Conservation (phyloP, 92 coral and sea anemone species). For the Blastomussa wellsi region DNA sequence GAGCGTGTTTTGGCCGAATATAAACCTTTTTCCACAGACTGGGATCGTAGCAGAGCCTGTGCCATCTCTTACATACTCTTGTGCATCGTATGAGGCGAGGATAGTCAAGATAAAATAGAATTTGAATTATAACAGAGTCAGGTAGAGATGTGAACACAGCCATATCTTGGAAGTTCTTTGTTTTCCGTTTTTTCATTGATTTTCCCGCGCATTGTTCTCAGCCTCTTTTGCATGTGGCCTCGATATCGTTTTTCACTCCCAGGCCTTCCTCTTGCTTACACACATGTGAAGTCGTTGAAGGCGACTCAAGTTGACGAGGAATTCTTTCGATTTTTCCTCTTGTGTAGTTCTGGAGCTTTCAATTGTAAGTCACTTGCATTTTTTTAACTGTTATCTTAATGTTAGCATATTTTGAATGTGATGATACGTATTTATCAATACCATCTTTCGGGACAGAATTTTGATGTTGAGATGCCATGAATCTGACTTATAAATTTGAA, state of each 20-base stretch:
- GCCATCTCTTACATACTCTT: slow-evolving; percentile 87
- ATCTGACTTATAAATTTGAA: slow-evolving; percentile 5
- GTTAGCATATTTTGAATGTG: not conserved
- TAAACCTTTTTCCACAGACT: slow-evolving; percentile 87
- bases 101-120: slow-evolving; percentile 84
- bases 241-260: slow-evolving; percentile 13
- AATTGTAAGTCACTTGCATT: slow-evolving; percentile 21
- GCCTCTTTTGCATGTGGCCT: slow-evolving; percentile 66
- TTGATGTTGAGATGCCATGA: slow-evolving; percentile 12
- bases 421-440: slow-evolving; percentile 39
- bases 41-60: slow-evolving; percentile 81
- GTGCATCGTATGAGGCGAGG: slow-evolving; percentile 69
- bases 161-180: slow-evolving; percentile 49
- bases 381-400: not conserved
- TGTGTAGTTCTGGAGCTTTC: not conserved
- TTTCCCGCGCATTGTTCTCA: slow-evolving; percentile 92
- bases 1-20: slow-evolving; percentile 65
- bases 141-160: slow-evolving; percentile 77
- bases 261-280: slow-evolving; percentile 8
- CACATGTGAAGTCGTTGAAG: slow-evolving; percentile 10
- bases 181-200: slow-evolving; percentile 68
- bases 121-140: slow-evolving; percentile 79
- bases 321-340: not conserved
- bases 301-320: not conserved
- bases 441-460: slow-evolving; percentile 51